A percentile compares a stretch with the other conserved stretches of the same genome.
Evolutionary conservation across 2,113 vertebrate species (phyloP).

Genomic region (Anoplopoma fimbria): DNA sequence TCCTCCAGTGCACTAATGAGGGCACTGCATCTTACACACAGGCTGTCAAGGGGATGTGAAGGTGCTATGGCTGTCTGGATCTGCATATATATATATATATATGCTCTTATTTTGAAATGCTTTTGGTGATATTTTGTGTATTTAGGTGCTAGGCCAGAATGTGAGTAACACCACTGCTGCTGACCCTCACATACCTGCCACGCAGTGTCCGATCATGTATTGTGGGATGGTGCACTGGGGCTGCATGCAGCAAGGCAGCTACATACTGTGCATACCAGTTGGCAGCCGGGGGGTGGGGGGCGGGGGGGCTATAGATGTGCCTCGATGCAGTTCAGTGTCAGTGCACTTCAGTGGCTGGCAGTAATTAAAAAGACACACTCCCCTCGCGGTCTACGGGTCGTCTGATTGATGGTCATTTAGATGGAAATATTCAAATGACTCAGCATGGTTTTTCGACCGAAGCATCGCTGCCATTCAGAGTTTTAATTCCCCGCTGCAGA

Average conservation of each 20-base stretch:
- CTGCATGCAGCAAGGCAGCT: slow-evolving; percentile 56
- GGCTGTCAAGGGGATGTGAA: slow-evolving; percentile 14
- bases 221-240: slow-evolving; percentile 50
- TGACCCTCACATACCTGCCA: slow-evolving; percentile 41
- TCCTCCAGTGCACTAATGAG: slow-evolving; percentile 49
- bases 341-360: slow-evolving; percentile 51
- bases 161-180: slow-evolving; percentile 31
- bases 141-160: slow-evolving; percentile 13
- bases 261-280: slow-evolving; percentile 58
- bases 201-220: slow-evolving; percentile 43
- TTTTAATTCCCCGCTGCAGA: slow-evolving; percentile 6
- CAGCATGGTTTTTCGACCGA: slow-evolving; percentile 8
- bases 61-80: not conserved
- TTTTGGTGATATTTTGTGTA: not conserved
- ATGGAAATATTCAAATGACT: slow-evolving; percentile 53
- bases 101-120: not conserved
- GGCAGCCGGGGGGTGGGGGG: slow-evolving; percentile 15
- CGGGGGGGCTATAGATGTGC: slow-evolving; percentile 47
- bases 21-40: slow-evolving; percentile 36
- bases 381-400: slow-evolving; percentile 47
- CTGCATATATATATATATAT: not conserved
- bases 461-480: slow-evolving; percentile 14
- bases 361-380: slow-evolving; percentile 57
- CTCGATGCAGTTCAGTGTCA: slow-evolving; percentile 45
- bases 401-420: slow-evolving; percentile 57